Percentiles rank a stretch among this genome's conserved stretches.
These are phyloP conservation scores for Pachycephala philippinensis DNA, from an alignment of 2,113 vertebrate genomes.

Conservation along the genomic window DNA sequence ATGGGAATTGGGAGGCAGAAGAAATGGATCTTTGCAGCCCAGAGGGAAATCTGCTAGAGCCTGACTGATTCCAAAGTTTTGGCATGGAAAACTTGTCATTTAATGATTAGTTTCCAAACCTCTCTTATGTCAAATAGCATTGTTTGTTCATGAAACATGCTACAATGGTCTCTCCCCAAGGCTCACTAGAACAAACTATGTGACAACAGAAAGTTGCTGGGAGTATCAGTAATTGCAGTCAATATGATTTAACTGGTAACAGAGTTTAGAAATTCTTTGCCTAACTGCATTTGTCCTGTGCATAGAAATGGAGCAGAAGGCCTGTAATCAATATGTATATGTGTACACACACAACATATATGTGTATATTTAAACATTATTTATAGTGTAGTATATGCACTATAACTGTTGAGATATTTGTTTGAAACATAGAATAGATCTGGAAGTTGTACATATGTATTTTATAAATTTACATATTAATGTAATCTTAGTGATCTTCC, in stretches of 20 bases:
- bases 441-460: not conserved
- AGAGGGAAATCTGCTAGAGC: not conserved
- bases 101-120: not conserved
- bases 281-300: not conserved
- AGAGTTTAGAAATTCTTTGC: not conserved
- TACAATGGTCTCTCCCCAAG: not conserved
- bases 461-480: not conserved
- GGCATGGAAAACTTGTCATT: not conserved
- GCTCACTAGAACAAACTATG: not conserved
- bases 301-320: not conserved
- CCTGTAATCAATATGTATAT: not conserved
- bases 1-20: not conserved
- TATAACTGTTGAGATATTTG: not conserved
- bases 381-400: not conserved
- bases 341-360: not conserved
- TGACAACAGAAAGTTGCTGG: not conserved
- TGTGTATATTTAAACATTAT: not conserved
- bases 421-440: not conserved
- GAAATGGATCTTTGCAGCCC: not conserved
- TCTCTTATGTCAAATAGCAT: not conserved
- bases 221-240: not conserved
- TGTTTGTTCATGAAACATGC: not conserved
- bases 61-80: conserved; percentile 4
- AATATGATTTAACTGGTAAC: not conserved
- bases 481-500: not conserved